These are phyloP conservation scores for Micropoecilia bifurca DNA, from an alignment of 2,797 vertebrate genomes.

Conservation along the genomic window DNA sequence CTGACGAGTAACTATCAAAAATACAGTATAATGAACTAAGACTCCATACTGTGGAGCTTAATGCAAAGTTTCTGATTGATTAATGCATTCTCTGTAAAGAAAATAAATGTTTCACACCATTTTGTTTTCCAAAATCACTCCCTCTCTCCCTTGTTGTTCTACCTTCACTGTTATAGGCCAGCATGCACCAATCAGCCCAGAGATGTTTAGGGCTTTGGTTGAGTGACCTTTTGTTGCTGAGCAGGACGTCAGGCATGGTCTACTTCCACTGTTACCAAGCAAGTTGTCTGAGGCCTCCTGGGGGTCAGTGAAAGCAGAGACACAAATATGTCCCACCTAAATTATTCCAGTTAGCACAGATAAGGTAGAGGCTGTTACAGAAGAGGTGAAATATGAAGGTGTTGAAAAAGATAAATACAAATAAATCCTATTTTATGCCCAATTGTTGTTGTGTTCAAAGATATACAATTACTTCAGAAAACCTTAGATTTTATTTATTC, in stretches of 20 bases:
- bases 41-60: slow-evolving; percentile 3
- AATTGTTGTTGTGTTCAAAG: background rate
- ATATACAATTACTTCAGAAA: background rate
- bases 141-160: background rate
- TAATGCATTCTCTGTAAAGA: background rate
- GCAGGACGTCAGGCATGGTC: slow-evolving; percentile 9
- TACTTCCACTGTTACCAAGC: slow-evolving; percentile 27
- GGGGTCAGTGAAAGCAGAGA: slow-evolving; percentile 27
- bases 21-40: slow-evolving; percentile 2
- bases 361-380: slow-evolving; percentile 10
- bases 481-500: background rate
- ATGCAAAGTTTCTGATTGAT: slow-evolving; percentile 6
- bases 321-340: slow-evolving; percentile 62
- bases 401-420: background rate
- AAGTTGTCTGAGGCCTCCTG: slow-evolving; percentile 20
- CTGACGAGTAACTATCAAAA: background rate
- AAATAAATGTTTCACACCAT: background rate
- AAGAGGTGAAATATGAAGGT: background rate
- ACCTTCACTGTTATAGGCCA: background rate
- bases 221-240: slow-evolving; percentile 16
- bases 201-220: slow-evolving; percentile 4
- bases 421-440: background rate
- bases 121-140: background rate
- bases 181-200: background rate
- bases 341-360: slow-evolving; percentile 36